phyloP scores from a whole-genome alignment of 2,797 vertebrate species.

The Cuculus canorus region DNA sequence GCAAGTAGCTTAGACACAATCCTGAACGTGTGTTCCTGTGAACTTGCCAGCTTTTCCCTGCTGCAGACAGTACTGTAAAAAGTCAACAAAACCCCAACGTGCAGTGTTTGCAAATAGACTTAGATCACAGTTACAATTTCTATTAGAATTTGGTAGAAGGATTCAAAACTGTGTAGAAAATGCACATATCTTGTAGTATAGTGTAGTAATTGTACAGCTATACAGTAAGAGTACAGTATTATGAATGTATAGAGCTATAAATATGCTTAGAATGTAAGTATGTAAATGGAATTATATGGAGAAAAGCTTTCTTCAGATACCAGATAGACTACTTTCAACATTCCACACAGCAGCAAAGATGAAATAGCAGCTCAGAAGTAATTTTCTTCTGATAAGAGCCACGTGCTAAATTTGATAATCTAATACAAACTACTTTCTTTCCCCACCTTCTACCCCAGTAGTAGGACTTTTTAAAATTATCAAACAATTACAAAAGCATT shows the following conservation, averaged over 20 bases:
- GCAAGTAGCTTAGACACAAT: not conserved
- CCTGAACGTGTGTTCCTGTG: slow-evolving; percentile 6
- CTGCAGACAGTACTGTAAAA: slow-evolving; percentile 35
- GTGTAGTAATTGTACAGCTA: not conserved
- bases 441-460: not conserved
- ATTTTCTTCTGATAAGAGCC: not conserved
- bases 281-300: not conserved
- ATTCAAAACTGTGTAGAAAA: not conserved
- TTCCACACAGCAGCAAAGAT: not conserved
- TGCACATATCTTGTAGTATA: not conserved
- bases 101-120: not conserved
- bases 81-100: not conserved
- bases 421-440: not conserved
- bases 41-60: not conserved
- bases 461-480: not conserved
- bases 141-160: not conserved
- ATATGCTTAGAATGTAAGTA: not conserved
- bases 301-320: not conserved
- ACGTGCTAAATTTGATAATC: not conserved
- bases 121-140: not conserved
- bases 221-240: not conserved
- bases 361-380: not conserved
- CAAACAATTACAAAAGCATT: not conserved
- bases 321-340: not conserved
- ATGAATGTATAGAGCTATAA: not conserved